Conservation (phyloP, 1,140 invertebrate genomes). For the Leguminivora glycinivorella region DNA sequence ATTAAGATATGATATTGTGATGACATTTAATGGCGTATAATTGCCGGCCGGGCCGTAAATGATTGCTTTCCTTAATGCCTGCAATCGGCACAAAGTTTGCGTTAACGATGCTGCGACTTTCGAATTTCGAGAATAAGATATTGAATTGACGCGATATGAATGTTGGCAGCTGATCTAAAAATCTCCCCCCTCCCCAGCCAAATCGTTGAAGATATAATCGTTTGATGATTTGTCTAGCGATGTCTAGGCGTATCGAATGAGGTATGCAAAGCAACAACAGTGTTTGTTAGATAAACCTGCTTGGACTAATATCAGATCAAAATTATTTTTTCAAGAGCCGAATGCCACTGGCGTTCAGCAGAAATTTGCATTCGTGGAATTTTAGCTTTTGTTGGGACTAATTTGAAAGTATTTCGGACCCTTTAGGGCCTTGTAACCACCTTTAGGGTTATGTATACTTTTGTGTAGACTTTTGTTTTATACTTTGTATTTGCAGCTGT, state of each 20-base stretch:
- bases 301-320: too few relatives aligned
- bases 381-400: slow-evolving; percentile 1
- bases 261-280: too few relatives aligned
- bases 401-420: background rate
- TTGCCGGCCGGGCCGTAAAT: background rate
- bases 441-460: background rate
- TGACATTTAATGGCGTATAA: slow-evolving; percentile 23
- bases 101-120: background rate
- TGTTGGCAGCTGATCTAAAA: too few relatives aligned
- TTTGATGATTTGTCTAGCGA: too few relatives aligned
- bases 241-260: too few relatives aligned
- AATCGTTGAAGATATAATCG: too few relatives aligned
- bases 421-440: background rate
- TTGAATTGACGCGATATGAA: too few relatives aligned
- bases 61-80: slow-evolving; percentile 18
- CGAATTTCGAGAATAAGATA: too few relatives aligned
- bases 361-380: background rate
- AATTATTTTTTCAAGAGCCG: too few relatives aligned
- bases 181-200: too few relatives aligned
- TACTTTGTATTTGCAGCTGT: background rate
- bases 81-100: background rate
- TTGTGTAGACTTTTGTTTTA: background rate
- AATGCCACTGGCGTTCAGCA: background rate
- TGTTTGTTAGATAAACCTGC: too few relatives aligned
- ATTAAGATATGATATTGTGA: slow-evolving; percentile 26